Percentiles rank a stretch among this genome's conserved stretches.
Conservation (phyloP, 2,113 vertebrate species). For the Phyllostomus discolor region DNA sequence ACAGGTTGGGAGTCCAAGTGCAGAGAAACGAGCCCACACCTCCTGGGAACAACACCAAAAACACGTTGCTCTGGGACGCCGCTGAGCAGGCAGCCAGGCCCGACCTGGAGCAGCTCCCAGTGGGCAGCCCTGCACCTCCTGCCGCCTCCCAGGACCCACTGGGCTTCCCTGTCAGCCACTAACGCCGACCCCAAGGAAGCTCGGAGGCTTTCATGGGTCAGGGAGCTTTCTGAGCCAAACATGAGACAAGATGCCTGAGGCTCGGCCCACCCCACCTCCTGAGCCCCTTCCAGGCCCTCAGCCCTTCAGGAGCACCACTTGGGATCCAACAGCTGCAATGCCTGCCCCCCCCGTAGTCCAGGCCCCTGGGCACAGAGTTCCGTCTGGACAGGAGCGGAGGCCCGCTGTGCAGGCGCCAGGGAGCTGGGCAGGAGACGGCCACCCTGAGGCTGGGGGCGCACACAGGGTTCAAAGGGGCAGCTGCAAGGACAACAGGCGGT, state of each 20-base stretch:
- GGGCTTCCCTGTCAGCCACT: background rate
- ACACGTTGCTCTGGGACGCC: background rate
- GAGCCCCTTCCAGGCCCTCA: too few species aligned
- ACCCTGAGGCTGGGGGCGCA: background rate
- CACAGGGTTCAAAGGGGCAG: background rate
- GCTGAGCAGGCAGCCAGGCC: background rate
- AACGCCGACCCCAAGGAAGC: background rate
- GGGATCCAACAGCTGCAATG: background rate
- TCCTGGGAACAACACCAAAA: background rate
- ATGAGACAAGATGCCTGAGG: background rate
- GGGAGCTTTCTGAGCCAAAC: background rate
- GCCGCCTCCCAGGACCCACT: fast-evolving
- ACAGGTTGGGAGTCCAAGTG: background rate
- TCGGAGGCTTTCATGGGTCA: fast-evolving
- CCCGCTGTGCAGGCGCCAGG: background rate
- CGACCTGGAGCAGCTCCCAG: background rate
- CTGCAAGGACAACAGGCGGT: too few species aligned
- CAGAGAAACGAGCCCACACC: background rate
- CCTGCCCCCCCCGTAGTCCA: too few species aligned
- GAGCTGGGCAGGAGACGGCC: background rate
- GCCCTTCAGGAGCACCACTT: background rate
- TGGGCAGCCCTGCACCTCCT: fast-evolving
- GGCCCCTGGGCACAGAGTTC: background rate
- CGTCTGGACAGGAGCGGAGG: background rate
- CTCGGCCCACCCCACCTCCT: background rate